phyloP scores from a whole-genome alignment of 2,113 vertebrate genomes.

The Rhea americana region DNA sequence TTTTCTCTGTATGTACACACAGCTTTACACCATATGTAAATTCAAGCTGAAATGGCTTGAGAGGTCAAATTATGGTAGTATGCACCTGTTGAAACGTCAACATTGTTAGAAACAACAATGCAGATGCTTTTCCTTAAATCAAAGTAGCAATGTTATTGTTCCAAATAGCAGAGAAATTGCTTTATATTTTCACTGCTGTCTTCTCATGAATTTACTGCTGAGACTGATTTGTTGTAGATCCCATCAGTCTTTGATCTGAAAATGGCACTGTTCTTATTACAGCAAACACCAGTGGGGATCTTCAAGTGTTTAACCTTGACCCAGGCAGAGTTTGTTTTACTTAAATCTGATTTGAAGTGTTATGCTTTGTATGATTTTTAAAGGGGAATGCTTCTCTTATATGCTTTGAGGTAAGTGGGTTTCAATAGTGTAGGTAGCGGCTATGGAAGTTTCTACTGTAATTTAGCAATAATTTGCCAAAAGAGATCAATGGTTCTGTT shows the following conservation, averaged over 20 bases:
- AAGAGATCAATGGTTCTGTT: slow-evolving; percentile 23
- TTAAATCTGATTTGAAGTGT: not conserved
- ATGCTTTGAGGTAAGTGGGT: slow-evolving; percentile 6
- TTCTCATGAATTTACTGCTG: not conserved
- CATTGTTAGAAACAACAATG: not conserved
- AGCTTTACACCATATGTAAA: not conserved
- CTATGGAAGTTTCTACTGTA: slow-evolving; percentile 33
- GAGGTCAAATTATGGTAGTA: not conserved
- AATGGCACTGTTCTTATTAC: not conserved
- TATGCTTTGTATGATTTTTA: not conserved
- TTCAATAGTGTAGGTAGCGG: not conserved
- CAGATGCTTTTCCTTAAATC: not conserved
- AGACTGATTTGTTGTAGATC: not conserved
- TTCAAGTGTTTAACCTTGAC: slow-evolving; percentile 23
- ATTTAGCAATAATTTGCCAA: slow-evolving; percentile 12
- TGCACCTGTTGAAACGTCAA: not conserved
- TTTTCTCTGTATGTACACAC: too few relatives aligned
- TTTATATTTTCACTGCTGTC: not conserved
- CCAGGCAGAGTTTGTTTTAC: slow-evolving; percentile 11
- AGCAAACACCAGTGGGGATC: not conserved
- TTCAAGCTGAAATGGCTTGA: not conserved
- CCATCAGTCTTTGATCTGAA: slow-evolving; percentile 5
- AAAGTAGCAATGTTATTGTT: not conserved
- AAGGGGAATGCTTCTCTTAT: not conserved
- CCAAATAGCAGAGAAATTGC: not conserved